phyloP scores from a whole-genome alignment of 2,113 vertebrate genomes.

The Notarius quadriscutis region DNA sequence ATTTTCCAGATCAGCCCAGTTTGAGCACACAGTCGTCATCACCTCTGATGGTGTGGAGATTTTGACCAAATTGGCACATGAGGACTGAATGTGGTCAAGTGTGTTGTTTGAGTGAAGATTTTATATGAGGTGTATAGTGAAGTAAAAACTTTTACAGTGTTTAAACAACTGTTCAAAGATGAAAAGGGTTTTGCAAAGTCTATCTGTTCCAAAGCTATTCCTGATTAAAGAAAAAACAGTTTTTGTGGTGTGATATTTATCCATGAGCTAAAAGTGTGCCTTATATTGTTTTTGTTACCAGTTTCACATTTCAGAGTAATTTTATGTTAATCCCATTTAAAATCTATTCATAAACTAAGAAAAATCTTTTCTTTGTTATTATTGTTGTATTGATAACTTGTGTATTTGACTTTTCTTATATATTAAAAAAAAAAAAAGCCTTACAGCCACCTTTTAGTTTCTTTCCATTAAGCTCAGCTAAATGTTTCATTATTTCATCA shows the following conservation, averaged over 20 bases:
- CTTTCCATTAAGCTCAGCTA: not conserved
- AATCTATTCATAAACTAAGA: not conserved
- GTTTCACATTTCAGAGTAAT: not conserved
- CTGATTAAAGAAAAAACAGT: not conserved
- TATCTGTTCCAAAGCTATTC: not conserved
- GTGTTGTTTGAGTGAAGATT: not conserved
- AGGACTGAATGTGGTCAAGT: constrained; percentile 62
- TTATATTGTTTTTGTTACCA: not conserved
- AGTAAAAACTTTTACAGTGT: not conserved
- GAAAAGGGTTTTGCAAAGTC: not conserved
- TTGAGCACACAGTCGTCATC: constrained; percentile 91
- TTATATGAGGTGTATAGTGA: not conserved
- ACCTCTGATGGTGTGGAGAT: constrained; percentile 84
- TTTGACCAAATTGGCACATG: constrained; percentile 82
- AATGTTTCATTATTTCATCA: constrained; percentile 22
- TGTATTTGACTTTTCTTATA: not conserved
- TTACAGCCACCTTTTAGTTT: not conserved
- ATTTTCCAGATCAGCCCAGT: constrained; percentile 87
- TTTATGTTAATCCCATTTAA: not conserved
- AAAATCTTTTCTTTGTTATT: not conserved
- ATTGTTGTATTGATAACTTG: not conserved
- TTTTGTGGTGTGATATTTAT: not conserved
- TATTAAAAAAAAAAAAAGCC: not conserved
- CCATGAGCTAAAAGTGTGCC: not conserved
- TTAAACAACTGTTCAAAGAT: not conserved